Percentiles rank a stretch among this genome's conserved stretches.
These are phyloP conservation scores for Umimayanthus kanabou DNA, from an alignment of 92 coral and sea anemone genomes.

Conservation along the genomic window DNA sequence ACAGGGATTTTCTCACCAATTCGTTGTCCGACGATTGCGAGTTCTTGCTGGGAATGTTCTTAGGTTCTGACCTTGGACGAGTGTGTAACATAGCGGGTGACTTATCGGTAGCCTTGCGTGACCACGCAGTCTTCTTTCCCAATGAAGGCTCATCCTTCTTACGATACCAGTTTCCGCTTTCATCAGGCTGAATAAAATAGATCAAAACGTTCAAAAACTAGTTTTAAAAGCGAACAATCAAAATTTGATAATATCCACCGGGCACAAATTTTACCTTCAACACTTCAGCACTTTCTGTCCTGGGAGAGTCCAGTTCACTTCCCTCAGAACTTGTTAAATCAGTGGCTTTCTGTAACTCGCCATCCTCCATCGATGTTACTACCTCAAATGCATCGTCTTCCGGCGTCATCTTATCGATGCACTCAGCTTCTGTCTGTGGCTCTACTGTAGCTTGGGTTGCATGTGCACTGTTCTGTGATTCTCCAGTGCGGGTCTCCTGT, in stretches of 20 bases:
- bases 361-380: background rate
- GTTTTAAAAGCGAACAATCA: background rate
- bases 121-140: background rate
- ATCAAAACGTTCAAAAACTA: background rate
- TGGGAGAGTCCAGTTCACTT: slow-evolving; percentile 15
- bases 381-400: background rate
- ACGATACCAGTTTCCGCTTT: slow-evolving; percentile 31
- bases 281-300: background rate
- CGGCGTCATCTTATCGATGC: background rate
- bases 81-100: background rate
- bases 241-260: background rate
- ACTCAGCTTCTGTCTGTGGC: background rate
- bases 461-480: background rate
- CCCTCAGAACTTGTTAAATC: slow-evolving; percentile 28
- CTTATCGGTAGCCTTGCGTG: background rate
- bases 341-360: background rate
- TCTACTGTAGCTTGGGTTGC: background rate
- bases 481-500: slow-evolving; percentile 1
- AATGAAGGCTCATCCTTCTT: slow-evolving; percentile 1
- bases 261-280: slow-evolving; percentile 12
- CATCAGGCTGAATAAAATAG: slow-evolving; percentile 1
- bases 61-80: background rate
- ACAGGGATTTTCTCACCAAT: background rate
- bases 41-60: background rate
- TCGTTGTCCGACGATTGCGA: background rate